These are phyloP conservation scores for Edolisoma coerulescens DNA, from an alignment of 2,113 vertebrate genomes.

Conservation along the genomic window DNA sequence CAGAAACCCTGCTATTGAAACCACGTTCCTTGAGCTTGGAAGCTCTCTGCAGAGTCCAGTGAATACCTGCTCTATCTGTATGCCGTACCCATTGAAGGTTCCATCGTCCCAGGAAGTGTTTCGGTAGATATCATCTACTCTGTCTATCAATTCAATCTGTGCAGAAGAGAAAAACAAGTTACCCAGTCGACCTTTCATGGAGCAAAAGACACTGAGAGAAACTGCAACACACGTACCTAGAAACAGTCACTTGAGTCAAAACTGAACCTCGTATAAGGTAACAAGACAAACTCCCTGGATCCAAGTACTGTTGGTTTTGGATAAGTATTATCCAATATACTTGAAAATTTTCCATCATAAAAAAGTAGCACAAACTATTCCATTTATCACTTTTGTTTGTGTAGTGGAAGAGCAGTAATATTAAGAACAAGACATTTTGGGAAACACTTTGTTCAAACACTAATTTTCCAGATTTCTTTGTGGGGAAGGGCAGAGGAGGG, in stretches of 20 bases:
- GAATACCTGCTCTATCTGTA: constrained; percentile 95
- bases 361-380: neutral
- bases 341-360: neutral
- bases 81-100: constrained; percentile 89
- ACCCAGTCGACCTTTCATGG: neutral
- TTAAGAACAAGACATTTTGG: neutral
- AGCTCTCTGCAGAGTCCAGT: neutral
- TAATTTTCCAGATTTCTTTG: neutral
- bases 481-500: neutral
- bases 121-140: constrained; percentile 97
- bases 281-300: neutral
- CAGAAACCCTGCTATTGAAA: neutral
- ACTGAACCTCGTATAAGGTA: neutral
- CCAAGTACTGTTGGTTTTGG: neutral
- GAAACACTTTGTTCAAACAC: neutral
- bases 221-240: neutral
- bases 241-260: neutral
- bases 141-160: constrained; percentile 96
- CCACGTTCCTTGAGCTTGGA: neutral
- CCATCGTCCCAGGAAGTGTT: constrained; percentile 93
- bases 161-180: neutral
- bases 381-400: neutral
- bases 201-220: neutral
- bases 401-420: neutral
- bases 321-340: neutral